phyloP scores from a whole-genome alignment of 2,888 invertebrate genomes.

The Diplazon laetatorius region DNA sequence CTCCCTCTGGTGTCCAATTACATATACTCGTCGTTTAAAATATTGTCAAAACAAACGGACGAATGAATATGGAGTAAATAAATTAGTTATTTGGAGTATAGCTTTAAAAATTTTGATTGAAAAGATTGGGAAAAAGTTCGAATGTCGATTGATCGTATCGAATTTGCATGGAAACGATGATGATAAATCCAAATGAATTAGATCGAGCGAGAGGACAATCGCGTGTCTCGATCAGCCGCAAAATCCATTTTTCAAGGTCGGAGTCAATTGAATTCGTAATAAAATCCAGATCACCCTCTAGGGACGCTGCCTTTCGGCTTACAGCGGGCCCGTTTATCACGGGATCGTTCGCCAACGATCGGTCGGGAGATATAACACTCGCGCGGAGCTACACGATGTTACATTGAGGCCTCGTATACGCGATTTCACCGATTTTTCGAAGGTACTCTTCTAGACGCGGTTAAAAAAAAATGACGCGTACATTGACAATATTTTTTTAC shows the following conservation, averaged over 20 bases:
- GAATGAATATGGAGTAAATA: too few species aligned
- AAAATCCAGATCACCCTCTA: constrained; percentile 12
- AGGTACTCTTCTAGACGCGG: too few species aligned
- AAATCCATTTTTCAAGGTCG: neutral
- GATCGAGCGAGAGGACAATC: neutral
- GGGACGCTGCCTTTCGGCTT: neutral
- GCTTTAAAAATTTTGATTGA: too few species aligned
- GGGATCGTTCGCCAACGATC: neutral
- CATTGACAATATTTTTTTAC: too few species aligned
- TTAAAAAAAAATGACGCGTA: too few species aligned
- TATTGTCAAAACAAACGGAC: too few species aligned
- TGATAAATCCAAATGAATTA: neutral
- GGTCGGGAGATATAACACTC: constrained; percentile 1
- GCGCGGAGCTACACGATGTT: neutral
- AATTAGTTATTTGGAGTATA: too few species aligned
- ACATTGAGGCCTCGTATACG: too few species aligned
- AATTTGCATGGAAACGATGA: too few species aligned
- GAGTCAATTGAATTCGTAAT: constrained; percentile 20
- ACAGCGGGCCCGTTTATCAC: neutral
- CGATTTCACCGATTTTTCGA: too few species aligned
- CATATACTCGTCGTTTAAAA: too few species aligned
- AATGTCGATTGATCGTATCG: neutral
- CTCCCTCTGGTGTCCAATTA: too few species aligned
- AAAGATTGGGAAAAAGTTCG: neutral
- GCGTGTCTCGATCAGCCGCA: neutral